A percentile compares a stretch with the other conserved stretches of the same genome.
Evolutionary conservation across 37 sponge, comb jelly and placozoan genomes (phyloP).

Genomic region (Crambe crambe): DNA sequence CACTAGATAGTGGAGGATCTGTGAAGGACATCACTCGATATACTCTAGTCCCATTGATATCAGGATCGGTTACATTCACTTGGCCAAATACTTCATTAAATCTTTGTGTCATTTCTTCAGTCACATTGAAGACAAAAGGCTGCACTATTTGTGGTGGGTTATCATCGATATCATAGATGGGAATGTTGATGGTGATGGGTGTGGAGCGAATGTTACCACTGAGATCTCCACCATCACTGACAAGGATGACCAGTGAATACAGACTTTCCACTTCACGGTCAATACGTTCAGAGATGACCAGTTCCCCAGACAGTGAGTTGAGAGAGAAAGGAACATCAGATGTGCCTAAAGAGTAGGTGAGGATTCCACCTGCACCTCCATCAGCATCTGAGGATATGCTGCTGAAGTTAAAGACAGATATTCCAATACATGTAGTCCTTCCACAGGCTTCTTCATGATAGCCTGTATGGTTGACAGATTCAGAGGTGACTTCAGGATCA

Average conservation of each 20-base stretch:
- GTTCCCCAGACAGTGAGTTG: constrained; percentile 28
- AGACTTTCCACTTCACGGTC: constrained; percentile 27
- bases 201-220: constrained; percentile 24
- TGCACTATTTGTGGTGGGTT: constrained; percentile 43
- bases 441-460: constrained; percentile 35
- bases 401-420: constrained; percentile 36
- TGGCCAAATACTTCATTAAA: constrained; percentile 11
- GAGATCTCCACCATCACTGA: constrained; percentile 40
- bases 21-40: constrained; percentile 10
- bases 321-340: constrained; percentile 45
- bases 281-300: constrained; percentile 24
- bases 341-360: constrained; percentile 25
- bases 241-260: constrained; percentile 44
- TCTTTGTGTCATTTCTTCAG: constrained; percentile 22
- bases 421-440: constrained; percentile 15
- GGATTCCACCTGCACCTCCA: constrained; percentile 44
- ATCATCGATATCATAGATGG: constrained; percentile 74
- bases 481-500: constrained; percentile 15
- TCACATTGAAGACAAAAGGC: constrained; percentile 34
- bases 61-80: constrained; percentile 33
- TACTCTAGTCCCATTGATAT: constrained; percentile 13
- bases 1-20: constrained; percentile 1
- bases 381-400: constrained; percentile 52
- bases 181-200: constrained; percentile 29
- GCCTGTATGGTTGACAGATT: not conserved